These are phyloP conservation scores for Corythoichthys intestinalis DNA, from an alignment of 2,113 vertebrate species.

Conservation along the genomic window DNA sequence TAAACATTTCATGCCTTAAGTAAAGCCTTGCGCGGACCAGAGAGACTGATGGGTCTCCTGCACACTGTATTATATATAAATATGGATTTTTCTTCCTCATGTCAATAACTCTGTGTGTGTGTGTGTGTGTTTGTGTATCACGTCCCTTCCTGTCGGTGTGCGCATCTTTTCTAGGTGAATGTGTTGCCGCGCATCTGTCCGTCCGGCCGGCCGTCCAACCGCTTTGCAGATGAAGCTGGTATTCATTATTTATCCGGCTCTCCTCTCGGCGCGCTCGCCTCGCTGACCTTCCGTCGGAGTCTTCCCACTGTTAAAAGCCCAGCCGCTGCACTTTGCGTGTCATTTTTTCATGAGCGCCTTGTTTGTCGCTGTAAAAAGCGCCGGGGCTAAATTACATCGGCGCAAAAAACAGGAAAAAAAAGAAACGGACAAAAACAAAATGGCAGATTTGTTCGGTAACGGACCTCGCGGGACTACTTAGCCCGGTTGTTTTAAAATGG, in stretches of 20 bases:
- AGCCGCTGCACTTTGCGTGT: constrained; percentile 49
- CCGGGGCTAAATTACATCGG: constrained; percentile 32
- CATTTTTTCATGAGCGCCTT: constrained; percentile 63
- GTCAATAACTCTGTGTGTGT: constrained; percentile 54
- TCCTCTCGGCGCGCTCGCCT: constrained; percentile 33
- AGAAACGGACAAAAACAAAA: constrained; percentile 11
- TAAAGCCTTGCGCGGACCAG: constrained; percentile 52
- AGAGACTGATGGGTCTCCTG: constrained; percentile 56
- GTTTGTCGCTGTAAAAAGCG: constrained; percentile 47
- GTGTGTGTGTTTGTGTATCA: constrained; percentile 14
- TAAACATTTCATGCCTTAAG: constrained; percentile 72
- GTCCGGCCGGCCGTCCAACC: constrained; percentile 3
- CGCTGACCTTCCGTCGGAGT: constrained; percentile 51
- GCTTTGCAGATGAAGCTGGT: constrained; percentile 38
- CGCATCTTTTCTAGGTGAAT: constrained; percentile 37
- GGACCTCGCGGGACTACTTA: constrained; percentile 31
- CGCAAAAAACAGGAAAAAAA: constrained; percentile 27
- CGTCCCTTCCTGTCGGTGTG: constrained; percentile 26
- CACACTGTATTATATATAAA: constrained; percentile 70
- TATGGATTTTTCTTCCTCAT: constrained; percentile 60
- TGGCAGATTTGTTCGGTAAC: constrained; percentile 24
- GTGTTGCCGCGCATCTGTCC: constrained; percentile 27
- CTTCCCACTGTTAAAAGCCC: constrained; percentile 58
- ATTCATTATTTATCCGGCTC: constrained; percentile 65
- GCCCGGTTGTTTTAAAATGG: constrained; percentile 8